phyloP scores from a whole-genome alignment of 2,888 invertebrate species.

The Rhagium mordax region DNA sequence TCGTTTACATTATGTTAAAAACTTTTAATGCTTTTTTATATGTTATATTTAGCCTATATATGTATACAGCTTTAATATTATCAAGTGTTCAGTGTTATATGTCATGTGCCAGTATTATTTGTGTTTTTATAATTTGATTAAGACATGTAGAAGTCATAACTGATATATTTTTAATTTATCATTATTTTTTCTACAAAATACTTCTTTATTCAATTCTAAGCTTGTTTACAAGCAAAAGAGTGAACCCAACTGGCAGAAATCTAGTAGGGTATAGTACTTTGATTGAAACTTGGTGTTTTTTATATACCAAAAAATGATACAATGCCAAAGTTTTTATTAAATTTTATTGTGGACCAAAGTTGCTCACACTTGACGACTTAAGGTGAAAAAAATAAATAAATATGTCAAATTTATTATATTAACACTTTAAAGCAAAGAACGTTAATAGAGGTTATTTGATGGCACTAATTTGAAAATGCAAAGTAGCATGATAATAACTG shows the following conservation, averaged over 20 bases:
- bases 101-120: slow-evolving; percentile 44
- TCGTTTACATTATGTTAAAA: slow-evolving; percentile 28
- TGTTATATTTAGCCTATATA: slow-evolving; percentile 51
- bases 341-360: slow-evolving; percentile 45
- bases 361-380: slow-evolving; percentile 41
- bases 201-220: background rate
- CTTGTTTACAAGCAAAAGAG: background rate
- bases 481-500: background rate
- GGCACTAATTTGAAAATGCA: slow-evolving; percentile 25
- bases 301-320: slow-evolving; percentile 28
- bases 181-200: background rate
- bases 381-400: background rate
- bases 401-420: slow-evolving; percentile 1
- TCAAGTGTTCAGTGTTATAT: slow-evolving; percentile 57
- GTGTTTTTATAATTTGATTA: background rate
- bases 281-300: background rate
- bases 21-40: slow-evolving; percentile 48
- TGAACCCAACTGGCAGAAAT: slow-evolving; percentile 40
- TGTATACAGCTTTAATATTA: slow-evolving; percentile 54
- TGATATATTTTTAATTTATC: background rate
- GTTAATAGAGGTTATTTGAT: slow-evolving; percentile 18
- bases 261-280: background rate
- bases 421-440: background rate
- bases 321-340: slow-evolving; percentile 34
- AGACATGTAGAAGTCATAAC: background rate